Conservation (phyloP, 1,140 invertebrate species). For the Eciton burchellii region DNA sequence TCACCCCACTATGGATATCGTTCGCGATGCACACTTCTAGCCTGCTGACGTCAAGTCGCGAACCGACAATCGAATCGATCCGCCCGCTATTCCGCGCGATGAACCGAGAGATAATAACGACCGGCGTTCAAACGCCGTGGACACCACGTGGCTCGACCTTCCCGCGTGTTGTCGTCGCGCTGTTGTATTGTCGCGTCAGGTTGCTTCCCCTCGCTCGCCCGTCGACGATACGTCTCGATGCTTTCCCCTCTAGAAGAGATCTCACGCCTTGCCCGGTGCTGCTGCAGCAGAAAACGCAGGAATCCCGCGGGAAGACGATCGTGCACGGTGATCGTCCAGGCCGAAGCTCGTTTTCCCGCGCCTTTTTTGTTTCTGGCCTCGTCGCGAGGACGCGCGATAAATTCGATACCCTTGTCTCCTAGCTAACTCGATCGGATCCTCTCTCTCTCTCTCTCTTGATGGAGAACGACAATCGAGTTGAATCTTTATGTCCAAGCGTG, state of each 20-base stretch:
- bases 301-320: background rate
- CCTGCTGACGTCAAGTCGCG: background rate
- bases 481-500: background rate
- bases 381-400: background rate
- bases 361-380: conserved; percentile 22
- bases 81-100: no score
- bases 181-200: conserved; percentile 13
- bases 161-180: conserved; percentile 13
- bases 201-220: background rate
- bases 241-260: background rate
- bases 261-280: background rate
- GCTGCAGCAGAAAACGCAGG: no score
- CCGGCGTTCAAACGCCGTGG: background rate
- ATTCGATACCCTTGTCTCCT: conserved; percentile 10
- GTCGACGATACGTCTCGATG: background rate
- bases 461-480: no score
- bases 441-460: background rate
- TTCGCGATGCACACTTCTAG: no score
- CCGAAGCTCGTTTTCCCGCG: background rate
- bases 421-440: no score
- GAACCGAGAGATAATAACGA: no score
- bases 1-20: no score
- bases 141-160: conserved; percentile 42
- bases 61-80: background rate
- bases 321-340: background rate